Evolutionary conservation across 1,140 invertebrate species (phyloP).

Genomic region (Zophobas atratus): DNA sequence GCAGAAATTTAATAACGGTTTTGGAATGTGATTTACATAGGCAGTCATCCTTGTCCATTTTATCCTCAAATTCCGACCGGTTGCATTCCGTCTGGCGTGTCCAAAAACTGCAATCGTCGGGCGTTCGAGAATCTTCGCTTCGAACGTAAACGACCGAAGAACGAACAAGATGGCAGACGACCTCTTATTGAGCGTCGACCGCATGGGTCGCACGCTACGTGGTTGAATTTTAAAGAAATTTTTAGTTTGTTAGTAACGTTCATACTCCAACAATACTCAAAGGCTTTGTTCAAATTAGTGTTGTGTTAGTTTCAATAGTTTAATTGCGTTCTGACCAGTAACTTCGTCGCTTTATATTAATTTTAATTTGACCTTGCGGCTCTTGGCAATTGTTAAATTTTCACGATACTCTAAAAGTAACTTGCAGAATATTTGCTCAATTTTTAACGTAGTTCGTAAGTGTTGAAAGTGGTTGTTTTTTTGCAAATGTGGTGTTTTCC

Average conservation of each 20-base stretch:
- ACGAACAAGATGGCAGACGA: conserved; percentile 62
- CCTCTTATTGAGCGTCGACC: conserved; percentile 65
- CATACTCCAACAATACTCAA: conserved; percentile 28
- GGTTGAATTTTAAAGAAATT: conserved; percentile 51
- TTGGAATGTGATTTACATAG: conserved; percentile 14
- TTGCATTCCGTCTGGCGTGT: conserved; percentile 20
- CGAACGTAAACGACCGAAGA: conserved; percentile 52
- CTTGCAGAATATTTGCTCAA: conserved; percentile 13
- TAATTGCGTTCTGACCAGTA: conserved; percentile 17
- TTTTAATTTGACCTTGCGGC: conserved; percentile 32
- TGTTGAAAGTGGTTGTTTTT: conserved; percentile 17
- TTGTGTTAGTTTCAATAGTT: conserved; percentile 28
- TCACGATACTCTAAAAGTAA: conserved; percentile 5
- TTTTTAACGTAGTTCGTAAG: conserved; percentile 13
- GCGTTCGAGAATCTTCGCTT: conserved; percentile 48
- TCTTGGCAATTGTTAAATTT: conserved; percentile 11
- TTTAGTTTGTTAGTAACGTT: conserved; percentile 28
- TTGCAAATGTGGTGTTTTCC: conserved; percentile 36
- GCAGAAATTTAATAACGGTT: not conserved
- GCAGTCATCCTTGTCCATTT: conserved; percentile 19
- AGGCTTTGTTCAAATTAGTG: conserved; percentile 1
- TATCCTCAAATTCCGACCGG: conserved; percentile 16
- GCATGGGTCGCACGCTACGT: conserved; percentile 67
- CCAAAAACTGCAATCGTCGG: conserved; percentile 27
- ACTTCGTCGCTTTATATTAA: conserved; percentile 18